These are phyloP conservation scores for Timema cristinae DNA, from an alignment of 2,888 invertebrate species.

Conservation along the genomic window DNA sequence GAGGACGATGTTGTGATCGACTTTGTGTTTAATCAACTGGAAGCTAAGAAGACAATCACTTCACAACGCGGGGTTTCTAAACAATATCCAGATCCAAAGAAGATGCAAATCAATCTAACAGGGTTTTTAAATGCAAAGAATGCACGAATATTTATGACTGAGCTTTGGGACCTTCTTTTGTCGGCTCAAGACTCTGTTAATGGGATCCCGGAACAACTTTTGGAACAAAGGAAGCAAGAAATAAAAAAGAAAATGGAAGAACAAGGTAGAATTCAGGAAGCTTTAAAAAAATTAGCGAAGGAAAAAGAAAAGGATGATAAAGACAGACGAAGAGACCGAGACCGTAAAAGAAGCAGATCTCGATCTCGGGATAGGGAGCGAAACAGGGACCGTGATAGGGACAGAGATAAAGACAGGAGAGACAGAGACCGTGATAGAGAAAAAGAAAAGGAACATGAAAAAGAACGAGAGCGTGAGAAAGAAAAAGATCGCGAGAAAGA, in stretches of 20 bases:
- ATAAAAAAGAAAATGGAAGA: slow-evolving; percentile 85
- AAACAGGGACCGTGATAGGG: slow-evolving; percentile 31
- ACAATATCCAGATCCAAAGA: slow-evolving; percentile 93
- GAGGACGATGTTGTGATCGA: slow-evolving; percentile 99
- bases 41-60: slow-evolving; percentile 73
- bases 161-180: slow-evolving; percentile 91
- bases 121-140: slow-evolving; percentile 98
- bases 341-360: slow-evolving; percentile 29
- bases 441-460: slow-evolving; percentile 37
- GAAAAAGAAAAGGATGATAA: slow-evolving; percentile 46
- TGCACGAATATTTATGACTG: slow-evolving; percentile 95
- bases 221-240: slow-evolving; percentile 96
- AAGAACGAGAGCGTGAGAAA: slow-evolving; percentile 35
- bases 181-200: slow-evolving; percentile 94
- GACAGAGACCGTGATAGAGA: slow-evolving; percentile 31
- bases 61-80: slow-evolving; percentile 31
- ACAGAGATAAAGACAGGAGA: slow-evolving; percentile 37
- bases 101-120: slow-evolving; percentile 99
- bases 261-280: slow-evolving; percentile 66
- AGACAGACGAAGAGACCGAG: slow-evolving; percentile 34
- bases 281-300: slow-evolving; percentile 50
- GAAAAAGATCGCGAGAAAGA: slow-evolving; percentile 42
- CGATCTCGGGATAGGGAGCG: slow-evolving; percentile 23
- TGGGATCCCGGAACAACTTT: slow-evolving; percentile 91
- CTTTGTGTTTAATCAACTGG: slow-evolving; percentile 97